Conservation (phyloP, 2,888 invertebrate genomes). For the Apoda limacodes region DNA sequence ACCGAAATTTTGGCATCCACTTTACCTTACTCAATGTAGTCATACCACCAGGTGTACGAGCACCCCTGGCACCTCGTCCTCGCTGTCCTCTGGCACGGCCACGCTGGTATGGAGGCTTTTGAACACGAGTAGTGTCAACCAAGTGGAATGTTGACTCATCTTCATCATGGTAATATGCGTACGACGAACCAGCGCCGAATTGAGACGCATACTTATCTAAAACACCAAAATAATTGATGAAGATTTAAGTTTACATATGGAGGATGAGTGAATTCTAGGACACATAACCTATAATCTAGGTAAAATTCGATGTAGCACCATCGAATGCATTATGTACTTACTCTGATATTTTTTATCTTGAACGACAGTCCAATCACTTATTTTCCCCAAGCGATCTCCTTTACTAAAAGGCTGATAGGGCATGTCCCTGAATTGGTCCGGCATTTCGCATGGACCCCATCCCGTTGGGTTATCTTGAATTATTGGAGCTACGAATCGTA, state of each 20-base stretch:
- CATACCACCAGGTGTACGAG: conserved; percentile 78
- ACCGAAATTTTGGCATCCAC: too few species aligned
- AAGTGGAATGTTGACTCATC: conserved; percentile 98
- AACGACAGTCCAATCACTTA: conserved; percentile 98
- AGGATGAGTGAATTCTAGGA: neutral
- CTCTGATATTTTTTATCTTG: conserved; percentile 95
- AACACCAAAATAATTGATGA: too few species aligned
- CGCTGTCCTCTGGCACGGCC: conserved; percentile 88
- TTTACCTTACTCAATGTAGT: conserved; percentile 84
- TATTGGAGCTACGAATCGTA: conserved; percentile 77
- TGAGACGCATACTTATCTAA: conserved; percentile 92
- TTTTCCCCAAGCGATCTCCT: conserved; percentile 97
- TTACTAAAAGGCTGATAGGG: conserved; percentile 99
- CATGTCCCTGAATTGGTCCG: conserved; percentile 94
- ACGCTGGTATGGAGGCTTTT: conserved; percentile 93
- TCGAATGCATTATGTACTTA: conserved; percentile 56
- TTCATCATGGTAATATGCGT: conserved; percentile 98
- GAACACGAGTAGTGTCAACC: conserved; percentile 93
- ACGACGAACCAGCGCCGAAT: conserved; percentile 95
- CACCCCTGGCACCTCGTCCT: conserved; percentile 77
- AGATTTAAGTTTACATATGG: too few species aligned
- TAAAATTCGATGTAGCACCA: too few species aligned
- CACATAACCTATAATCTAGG: neutral
- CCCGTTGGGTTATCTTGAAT: conserved; percentile 90
- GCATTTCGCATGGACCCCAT: conserved; percentile 97